Conservation (phyloP, 2,888 invertebrate genomes). For the Noctua pronuba region DNA sequence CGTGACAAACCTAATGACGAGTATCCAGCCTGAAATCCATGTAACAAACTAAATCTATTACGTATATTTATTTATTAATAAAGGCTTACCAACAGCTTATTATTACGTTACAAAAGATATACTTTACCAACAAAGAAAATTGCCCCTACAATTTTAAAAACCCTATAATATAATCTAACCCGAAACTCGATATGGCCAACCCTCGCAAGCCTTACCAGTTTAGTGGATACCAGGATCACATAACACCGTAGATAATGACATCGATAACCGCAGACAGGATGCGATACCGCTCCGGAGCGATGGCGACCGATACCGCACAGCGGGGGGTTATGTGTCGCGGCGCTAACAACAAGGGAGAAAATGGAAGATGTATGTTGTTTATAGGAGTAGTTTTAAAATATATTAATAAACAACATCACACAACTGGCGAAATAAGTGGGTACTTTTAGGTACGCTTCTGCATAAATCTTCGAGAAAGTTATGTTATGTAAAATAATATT, state of each 20-base stretch:
- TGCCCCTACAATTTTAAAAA: slow-evolving; percentile 14
- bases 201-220: slow-evolving; percentile 12
- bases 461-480: not conserved
- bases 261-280: slow-evolving; percentile 52
- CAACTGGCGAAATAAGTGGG: not conserved
- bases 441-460: not conserved
- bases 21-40: not conserved
- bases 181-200: slow-evolving; percentile 16
- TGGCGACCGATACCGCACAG: slow-evolving; percentile 29
- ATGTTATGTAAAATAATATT: no score
- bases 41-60: not conserved
- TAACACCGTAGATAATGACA: slow-evolving; percentile 45
- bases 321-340: slow-evolving; percentile 7
- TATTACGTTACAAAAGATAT: not conserved
- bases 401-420: not conserved
- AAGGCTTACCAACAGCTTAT: no score
- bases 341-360: not conserved
- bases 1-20: not conserved
- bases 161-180: slow-evolving; percentile 9
- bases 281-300: slow-evolving; percentile 37
- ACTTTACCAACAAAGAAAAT: not conserved
- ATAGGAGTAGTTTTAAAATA: not conserved
- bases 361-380: not conserved
- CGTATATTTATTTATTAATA: no score
- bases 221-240: slow-evolving; percentile 37